phyloP scores from a whole-genome alignment of 53 echinoderm and acorn worm genomes.

The Pentamera pediparva region DNA sequence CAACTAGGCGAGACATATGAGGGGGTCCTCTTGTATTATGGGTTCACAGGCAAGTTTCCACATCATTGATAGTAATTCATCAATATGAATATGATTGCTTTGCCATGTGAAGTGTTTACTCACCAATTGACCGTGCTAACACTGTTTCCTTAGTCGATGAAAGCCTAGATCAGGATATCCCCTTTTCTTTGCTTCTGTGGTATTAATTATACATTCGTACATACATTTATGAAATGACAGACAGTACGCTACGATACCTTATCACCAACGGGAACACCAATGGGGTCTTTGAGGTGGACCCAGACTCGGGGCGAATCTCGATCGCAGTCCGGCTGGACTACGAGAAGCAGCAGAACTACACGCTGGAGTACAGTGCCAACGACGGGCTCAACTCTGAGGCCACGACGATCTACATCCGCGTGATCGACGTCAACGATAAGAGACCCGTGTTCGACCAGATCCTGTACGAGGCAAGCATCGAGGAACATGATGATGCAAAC shows the following conservation, averaged over 20 bases:
- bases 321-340: conserved; percentile 75
- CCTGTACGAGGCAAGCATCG: conserved; percentile 36
- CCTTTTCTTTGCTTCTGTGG: no score
- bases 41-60: no score
- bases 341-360: conserved; percentile 53
- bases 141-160: no score
- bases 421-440: conserved; percentile 74
- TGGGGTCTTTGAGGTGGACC: conserved; percentile 72
- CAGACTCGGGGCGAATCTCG: conserved; percentile 51
- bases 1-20: no score
- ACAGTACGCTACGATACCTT: conserved; percentile 59
- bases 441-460: conserved; percentile 52
- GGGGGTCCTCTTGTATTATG: no score
- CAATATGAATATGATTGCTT: no score
- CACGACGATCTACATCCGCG: conserved; percentile 45
- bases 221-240: neutral
- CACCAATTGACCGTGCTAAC: no score
- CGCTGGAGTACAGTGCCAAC: conserved; percentile 66
- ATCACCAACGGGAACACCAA: conserved; percentile 74
- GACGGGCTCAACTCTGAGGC: conserved; percentile 60
- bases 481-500: conserved; percentile 44
- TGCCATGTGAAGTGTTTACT: no score
- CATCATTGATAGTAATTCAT: no score
- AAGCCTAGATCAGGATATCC: no score
- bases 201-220: no score